Base-by-base conservation (phyloP, 2,888 invertebrate species). In the Plusia festucae region DNA sequence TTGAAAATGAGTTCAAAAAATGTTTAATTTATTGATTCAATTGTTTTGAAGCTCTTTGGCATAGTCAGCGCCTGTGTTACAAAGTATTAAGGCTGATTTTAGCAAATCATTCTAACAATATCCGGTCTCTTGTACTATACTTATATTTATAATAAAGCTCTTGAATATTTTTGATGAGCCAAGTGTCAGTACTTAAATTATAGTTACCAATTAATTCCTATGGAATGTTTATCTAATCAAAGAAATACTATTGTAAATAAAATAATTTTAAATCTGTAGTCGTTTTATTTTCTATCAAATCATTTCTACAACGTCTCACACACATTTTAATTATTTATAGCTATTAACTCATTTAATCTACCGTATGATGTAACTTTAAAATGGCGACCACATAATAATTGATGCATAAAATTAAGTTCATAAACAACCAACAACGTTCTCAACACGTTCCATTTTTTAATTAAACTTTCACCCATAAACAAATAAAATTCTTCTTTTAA, bases 121-220 rank as follows among this genome's bases (percentile, higher is more conserved):
- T 9, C 30, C 24, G 24, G 13, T 13, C 13, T n/a, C 4, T 15
- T 40, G n/a, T 40, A 13, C 34, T 16, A 9, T 49, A 20, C 46
- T 49, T 49, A 11, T 4, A 9, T 7, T 52, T 24, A 20, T 15
- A 51, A 22, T 24, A 52, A 52, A 52, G 52, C 52, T 24, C 52
- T 24, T 52, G 18, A 22, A 9, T 16, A 18, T 16, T 11, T 22
- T 15, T 22, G 4, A 51, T 7, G 22, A n/a, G 52, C 13, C 15
- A 20, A 15, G 9, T 24, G 22, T 18, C 22, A 24, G 24, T 15
- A 52, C 52, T 11, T 40, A 61, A 40, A 55, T 53, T 16, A 32
- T 51, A 54, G 58, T 71, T 76, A 65, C 72, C 73, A 61, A 46
- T 51, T 80, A 56, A 65, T 78, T 78, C 81, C 78, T 78, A 46